These are phyloP conservation scores for Ornithoptera priamus DNA, from an alignment of 2,888 invertebrate genomes.

Conservation along the genomic window DNA sequence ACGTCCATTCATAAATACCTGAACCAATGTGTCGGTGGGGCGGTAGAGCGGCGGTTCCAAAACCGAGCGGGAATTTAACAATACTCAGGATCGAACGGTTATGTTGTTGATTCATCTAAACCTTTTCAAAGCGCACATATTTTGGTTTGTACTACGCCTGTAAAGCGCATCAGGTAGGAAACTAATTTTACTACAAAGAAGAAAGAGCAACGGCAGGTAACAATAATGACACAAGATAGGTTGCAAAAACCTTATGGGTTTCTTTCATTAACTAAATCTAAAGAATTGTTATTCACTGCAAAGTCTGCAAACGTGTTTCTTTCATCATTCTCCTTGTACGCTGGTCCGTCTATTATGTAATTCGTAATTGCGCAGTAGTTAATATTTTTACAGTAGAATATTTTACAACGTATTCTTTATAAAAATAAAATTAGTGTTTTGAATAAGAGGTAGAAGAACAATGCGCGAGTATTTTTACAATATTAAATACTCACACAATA, in stretches of 20 bases:
- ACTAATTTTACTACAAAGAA: slow-evolving; percentile 60
- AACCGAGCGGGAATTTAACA: slow-evolving; percentile 45
- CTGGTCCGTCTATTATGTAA: background rate
- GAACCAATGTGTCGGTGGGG: slow-evolving; percentile 49
- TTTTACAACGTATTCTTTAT: too few species aligned
- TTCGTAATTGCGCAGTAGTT: background rate
- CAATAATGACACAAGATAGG: slow-evolving; percentile 70
- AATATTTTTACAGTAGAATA: background rate
- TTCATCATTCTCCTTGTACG: background rate
- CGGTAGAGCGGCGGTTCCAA: slow-evolving; percentile 48
- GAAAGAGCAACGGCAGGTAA: slow-evolving; percentile 57
- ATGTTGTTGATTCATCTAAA: slow-evolving; percentile 54
- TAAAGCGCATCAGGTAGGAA: slow-evolving; percentile 63
- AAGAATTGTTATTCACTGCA: slow-evolving; percentile 37
- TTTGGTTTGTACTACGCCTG: slow-evolving; percentile 66
- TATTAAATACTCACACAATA: too few species aligned
- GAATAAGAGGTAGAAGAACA: too few species aligned
- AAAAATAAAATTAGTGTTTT: too few species aligned
- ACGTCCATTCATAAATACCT: slow-evolving; percentile 80
- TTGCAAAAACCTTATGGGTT: slow-evolving; percentile 51
- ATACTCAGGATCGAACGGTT: slow-evolving; percentile 36
- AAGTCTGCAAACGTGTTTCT: slow-evolving; percentile 4
- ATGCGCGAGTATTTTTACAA: too few species aligned
- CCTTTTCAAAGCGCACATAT: slow-evolving; percentile 57
- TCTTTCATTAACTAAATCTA: slow-evolving; percentile 62